Evolutionary conservation across 2,888 invertebrate species (phyloP).

Genomic region (Sarcophaga caerulescens): DNA sequence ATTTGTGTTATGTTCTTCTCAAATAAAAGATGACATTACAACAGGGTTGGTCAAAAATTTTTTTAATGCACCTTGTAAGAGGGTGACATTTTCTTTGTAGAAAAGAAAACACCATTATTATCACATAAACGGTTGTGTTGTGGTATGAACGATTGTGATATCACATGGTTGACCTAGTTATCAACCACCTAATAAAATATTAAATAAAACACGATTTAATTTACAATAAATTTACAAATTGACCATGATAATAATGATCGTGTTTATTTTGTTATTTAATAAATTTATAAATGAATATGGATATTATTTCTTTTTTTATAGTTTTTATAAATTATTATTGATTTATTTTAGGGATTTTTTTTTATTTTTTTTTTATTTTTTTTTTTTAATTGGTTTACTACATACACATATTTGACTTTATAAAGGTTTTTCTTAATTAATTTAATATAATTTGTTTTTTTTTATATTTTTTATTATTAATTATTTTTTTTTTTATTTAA

Average conservation of each 20-base stretch:
- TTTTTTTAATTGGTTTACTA: constrained; percentile 50
- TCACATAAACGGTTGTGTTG: too few relatives aligned
- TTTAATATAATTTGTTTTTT: constrained; percentile 27
- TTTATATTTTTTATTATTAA: background rate
- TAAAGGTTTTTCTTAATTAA: constrained; percentile 26
- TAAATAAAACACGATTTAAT: constrained; percentile 36
- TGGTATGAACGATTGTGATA: too few relatives aligned
- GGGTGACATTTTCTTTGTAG: too few relatives aligned
- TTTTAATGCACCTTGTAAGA: too few relatives aligned
- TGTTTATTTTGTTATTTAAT: constrained; percentile 59
- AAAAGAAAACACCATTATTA: too few relatives aligned
- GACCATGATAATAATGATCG: constrained; percentile 54
- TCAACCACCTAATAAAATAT: background rate
- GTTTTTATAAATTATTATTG: constrained; percentile 52
- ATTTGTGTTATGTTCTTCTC: too few relatives aligned
- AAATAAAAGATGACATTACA: too few relatives aligned
- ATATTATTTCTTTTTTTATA: constrained; percentile 29
- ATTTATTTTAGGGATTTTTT: constrained; percentile 45
- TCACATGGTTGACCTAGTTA: too few relatives aligned
- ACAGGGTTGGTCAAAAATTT: too few relatives aligned
- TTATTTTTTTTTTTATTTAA: constrained; percentile 41
- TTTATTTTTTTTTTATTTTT: constrained; percentile 23
- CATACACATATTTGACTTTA: constrained; percentile 59
- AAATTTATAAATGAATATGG: constrained; percentile 59
- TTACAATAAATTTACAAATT: constrained; percentile 69